phyloP scores from a whole-genome alignment of 2,888 invertebrate genomes.

The Pegoplata infirma region DNA sequence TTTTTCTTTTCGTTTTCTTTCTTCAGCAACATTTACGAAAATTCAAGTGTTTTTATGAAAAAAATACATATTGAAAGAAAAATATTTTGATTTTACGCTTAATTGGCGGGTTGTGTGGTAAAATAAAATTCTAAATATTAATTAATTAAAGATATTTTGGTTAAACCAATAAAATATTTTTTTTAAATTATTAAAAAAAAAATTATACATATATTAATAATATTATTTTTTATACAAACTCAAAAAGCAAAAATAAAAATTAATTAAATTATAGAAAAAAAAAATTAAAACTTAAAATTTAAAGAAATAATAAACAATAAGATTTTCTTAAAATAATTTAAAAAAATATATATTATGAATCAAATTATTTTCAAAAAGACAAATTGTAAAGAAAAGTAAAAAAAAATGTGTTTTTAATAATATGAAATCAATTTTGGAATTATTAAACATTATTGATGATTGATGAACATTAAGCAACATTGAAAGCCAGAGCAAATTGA shows the following conservation, averaged over 20 bases:
- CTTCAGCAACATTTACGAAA: too few species aligned
- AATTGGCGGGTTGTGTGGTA: slow-evolving; percentile 62
- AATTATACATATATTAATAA: slow-evolving; percentile 44
- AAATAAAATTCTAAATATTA: slow-evolving; percentile 54
- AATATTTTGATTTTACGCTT: slow-evolving; percentile 62
- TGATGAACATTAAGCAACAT: background rate
- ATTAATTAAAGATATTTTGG: slow-evolving; percentile 53
- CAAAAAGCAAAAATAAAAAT: slow-evolving; percentile 40
- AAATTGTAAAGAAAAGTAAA: too few species aligned
- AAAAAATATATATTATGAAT: background rate
- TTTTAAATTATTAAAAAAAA: too few species aligned
- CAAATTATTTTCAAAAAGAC: background rate
- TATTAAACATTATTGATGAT: background rate
- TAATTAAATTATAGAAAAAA: slow-evolving; percentile 32
- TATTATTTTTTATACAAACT: slow-evolving; percentile 60
- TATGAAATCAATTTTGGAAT: too few species aligned
- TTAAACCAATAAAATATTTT: slow-evolving; percentile 60
- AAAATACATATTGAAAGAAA: slow-evolving; percentile 32
- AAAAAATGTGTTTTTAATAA: background rate
- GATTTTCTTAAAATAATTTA: slow-evolving; percentile 14
- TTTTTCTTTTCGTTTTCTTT: too few species aligned
- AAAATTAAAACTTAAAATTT: too few species aligned
- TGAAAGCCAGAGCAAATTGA: too few species aligned
- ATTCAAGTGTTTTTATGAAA: background rate
- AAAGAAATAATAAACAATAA: too few species aligned